Evolutionary conservation across 2,113 vertebrate genomes (phyloP), one percentile per base, ranked within the genome.

Genomic region (Aspidoscelis tigris): DNA sequence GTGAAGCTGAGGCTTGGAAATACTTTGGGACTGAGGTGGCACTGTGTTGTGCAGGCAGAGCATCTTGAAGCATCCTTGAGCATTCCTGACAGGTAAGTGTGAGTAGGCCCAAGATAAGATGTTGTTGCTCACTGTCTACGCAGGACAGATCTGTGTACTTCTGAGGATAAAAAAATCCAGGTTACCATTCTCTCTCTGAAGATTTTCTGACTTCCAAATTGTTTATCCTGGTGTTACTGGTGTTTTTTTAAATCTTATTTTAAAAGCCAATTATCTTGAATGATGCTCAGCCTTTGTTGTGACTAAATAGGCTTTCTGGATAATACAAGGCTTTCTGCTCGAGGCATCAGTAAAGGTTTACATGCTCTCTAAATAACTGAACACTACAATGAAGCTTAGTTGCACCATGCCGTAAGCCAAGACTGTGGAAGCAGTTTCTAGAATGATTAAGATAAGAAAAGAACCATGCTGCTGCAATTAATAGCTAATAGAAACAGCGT

Each of bases 151-250:
- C 33, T 55, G 58, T 58, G 53, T 58, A 22, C 26, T 8, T 76
- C 33, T 18, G 55, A 61, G 55, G 55, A 77, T 77, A 3, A 76
- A 39, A 33, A 58, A n/a, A 76, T 33, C 50, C 74, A 71, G 69
- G 69, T 41, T 18, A 71, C 4, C 69, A 71, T 71, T 7, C 39
- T 16, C 33, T 39, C 14, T 41, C 18, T 71, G 47, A 5, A 70
- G 5, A 43, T 16, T 24, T 44, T 3, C 0, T 53, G 82, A 69
- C 66, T 85, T 58, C 43, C 69, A 78, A n/a, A 20, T 72, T 3
- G 1, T 3, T 82, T 9, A 58, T 33, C 26, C 0, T 0, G 70
- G n/a, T 0, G 0, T 20, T 9, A 33, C 20, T 61, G 75, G 64
- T 10, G 22, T 82, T 21, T 85, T 71, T 33, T 33, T 33, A 33